Conservation (phyloP, 2,888 invertebrate species). For the Bombylius major region DNA sequence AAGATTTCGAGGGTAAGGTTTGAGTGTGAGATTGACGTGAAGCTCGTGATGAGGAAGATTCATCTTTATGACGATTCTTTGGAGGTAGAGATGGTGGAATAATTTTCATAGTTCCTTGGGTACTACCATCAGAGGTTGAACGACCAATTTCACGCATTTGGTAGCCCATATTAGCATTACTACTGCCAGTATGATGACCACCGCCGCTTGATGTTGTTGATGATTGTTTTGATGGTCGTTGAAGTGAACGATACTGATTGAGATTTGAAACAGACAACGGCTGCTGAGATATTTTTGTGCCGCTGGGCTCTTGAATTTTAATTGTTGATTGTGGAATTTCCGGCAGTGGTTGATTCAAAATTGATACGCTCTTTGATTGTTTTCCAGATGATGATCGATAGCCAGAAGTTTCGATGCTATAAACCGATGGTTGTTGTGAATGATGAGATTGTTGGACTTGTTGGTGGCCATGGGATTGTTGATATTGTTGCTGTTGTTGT, state of each 20-base stretch:
- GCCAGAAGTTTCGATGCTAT: slow-evolving; percentile 33
- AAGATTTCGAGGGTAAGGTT: slow-evolving; percentile 33
- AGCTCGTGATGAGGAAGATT: slow-evolving; percentile 19
- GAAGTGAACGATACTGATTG: slow-evolving; percentile 46
- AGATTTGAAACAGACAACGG: slow-evolving; percentile 38
- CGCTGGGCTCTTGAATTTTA: slow-evolving; percentile 12
- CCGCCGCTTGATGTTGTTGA: neutral
- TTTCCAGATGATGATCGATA: slow-evolving; percentile 19
- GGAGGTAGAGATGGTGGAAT: slow-evolving; percentile 34
- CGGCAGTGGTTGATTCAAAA: slow-evolving; percentile 37
- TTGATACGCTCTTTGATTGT: slow-evolving; percentile 24
- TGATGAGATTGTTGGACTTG: slow-evolving; percentile 17
- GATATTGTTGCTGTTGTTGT: slow-evolving; percentile 8
- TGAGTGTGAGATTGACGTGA: slow-evolving; percentile 27
- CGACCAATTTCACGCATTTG: slow-evolving; percentile 9
- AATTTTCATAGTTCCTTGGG: slow-evolving; percentile 9
- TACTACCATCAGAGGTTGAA: slow-evolving; percentile 3
- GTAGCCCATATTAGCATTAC: slow-evolving; percentile 16
- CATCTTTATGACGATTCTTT: slow-evolving; percentile 34
- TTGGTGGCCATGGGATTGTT: neutral
- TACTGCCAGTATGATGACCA: slow-evolving; percentile 10
- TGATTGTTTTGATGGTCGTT: slow-evolving; percentile 35
- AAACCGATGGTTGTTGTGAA: slow-evolving; percentile 32
- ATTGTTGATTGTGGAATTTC: slow-evolving; percentile 29
- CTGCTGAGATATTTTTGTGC: slow-evolving; percentile 33